Percentiles rank a stretch among this genome's conserved stretches.
These are phyloP conservation scores for Acholoe squamosa DNA, from an alignment of 2,888 invertebrate species.

Conservation along the genomic window DNA sequence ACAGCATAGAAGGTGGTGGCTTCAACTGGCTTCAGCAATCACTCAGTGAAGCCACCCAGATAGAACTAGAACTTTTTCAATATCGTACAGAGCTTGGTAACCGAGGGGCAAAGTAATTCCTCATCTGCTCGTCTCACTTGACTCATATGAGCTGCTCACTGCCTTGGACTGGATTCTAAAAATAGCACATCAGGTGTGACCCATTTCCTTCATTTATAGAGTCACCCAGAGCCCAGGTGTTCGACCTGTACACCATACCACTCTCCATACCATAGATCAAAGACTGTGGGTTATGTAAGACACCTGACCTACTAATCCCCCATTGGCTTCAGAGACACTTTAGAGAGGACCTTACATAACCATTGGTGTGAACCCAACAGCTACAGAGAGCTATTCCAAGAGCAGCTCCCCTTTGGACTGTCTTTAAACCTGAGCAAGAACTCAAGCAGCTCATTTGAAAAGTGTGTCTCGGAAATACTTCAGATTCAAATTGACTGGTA, in stretches of 20 bases:
- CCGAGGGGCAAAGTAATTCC: not conserved
- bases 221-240: not conserved
- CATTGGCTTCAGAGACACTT: too few relatives aligned
- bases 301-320: not conserved
- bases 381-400: not conserved
- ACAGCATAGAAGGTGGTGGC: not conserved
- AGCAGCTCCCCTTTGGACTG: not conserved
- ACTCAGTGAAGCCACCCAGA: not conserved
- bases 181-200: not conserved
- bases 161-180: not conserved
- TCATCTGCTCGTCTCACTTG: not conserved
- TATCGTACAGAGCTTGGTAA: not conserved
- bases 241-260: not conserved
- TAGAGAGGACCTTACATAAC: too few relatives aligned
- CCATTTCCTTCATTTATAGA: not conserved
- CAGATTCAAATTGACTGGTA: not conserved
- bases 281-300: not conserved
- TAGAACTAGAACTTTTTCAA: not conserved
- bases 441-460: not conserved
- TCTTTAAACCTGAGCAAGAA: not conserved
- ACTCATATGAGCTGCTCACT: not conserved
- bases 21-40: not conserved
- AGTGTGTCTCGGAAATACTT: not conserved
- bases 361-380: too few relatives aligned
- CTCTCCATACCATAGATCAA: not conserved